phyloP scores from a whole-genome alignment of 2,113 vertebrate genomes.

The Caracal caracal region DNA sequence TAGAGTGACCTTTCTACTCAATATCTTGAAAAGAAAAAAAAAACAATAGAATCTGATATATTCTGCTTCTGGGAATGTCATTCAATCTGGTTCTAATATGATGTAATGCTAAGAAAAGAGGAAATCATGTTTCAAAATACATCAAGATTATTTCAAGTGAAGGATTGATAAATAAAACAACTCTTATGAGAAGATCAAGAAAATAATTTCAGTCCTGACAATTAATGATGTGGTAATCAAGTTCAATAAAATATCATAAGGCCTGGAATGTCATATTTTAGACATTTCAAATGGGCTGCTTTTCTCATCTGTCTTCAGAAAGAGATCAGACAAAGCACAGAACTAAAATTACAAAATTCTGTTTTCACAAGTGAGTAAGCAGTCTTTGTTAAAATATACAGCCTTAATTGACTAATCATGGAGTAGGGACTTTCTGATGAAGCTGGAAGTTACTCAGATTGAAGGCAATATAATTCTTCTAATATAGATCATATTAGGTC shows the following conservation, averaged over 20 bases:
- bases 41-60: neutral
- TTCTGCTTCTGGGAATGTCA: constrained; percentile 8
- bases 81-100: neutral
- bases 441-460: neutral
- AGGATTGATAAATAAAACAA: neutral
- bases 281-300: neutral
- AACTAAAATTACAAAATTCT: neutral
- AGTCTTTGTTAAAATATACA: neutral
- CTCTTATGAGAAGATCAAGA: neutral
- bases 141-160: neutral
- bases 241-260: neutral
- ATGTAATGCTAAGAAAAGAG: neutral
- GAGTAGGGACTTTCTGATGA: neutral
- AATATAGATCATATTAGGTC: neutral
- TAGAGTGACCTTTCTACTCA: neutral
- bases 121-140: neutral
- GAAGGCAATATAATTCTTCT: neutral
- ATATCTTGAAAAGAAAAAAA: neutral
- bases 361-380: neutral
- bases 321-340: neutral
- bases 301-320: neutral
- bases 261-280: neutral
- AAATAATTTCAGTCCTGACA: neutral
- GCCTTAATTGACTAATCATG: neutral
- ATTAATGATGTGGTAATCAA: neutral